Evolutionary conservation across 2,113 vertebrate species (phyloP).

Genomic region (Nansenia antarctica): DNA sequence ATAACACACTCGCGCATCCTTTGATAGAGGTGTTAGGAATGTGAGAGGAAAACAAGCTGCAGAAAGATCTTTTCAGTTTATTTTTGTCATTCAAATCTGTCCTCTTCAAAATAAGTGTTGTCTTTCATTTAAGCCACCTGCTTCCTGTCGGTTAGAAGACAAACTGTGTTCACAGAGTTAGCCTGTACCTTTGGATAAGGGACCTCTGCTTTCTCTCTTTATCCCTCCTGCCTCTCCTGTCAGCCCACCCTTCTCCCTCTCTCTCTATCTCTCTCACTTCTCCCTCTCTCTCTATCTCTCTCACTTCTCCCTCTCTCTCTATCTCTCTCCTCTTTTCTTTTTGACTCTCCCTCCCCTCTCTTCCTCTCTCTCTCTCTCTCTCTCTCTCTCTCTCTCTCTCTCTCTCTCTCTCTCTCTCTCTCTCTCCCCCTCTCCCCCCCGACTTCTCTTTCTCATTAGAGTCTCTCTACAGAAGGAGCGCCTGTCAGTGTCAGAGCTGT

Average conservation of each 20-base stretch:
- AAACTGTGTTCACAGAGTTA: no score
- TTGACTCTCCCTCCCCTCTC: not conserved
- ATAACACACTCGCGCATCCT: no score
- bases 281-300: not conserved
- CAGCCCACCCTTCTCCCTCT: slow-evolving; percentile 49
- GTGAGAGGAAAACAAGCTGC: not conserved
- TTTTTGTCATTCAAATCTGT: no score
- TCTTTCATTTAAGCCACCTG: no score
- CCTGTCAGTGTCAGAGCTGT: slow-evolving; percentile 75
- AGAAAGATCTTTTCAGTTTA: not conserved
- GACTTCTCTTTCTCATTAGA: slow-evolving; percentile 64
- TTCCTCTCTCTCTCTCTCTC: slow-evolving; percentile 11
- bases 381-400: not conserved
- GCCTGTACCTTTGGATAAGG: not conserved
- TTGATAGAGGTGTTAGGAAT: not conserved
- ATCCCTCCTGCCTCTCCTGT: slow-evolving; percentile 31
- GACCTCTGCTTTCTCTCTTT: slow-evolving; percentile 17
- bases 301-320: not conserved
- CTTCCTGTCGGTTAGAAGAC: no score
- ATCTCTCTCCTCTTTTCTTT: slow-evolving; percentile 11
- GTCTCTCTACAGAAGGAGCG: slow-evolving; percentile 70
- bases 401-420: slow-evolving; percentile 2
- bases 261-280: not conserved
- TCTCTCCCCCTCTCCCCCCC: not conserved
- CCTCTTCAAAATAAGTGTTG: no score